Evolutionary conservation across 2,113 vertebrate species (phyloP).

Genomic region (Rafetus swinhoei): DNA sequence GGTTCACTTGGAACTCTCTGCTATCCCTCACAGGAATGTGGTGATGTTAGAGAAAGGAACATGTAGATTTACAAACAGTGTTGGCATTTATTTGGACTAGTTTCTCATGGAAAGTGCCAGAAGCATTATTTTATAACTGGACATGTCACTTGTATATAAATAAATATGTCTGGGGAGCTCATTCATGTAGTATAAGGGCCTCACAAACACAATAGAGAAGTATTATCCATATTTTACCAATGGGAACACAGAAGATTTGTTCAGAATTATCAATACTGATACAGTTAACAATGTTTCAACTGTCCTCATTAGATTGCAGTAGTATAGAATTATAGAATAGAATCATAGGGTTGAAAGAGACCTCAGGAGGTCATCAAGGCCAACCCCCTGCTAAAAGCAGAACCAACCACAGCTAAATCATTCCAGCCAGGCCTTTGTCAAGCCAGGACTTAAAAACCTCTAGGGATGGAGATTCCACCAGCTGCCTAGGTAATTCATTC

Average conservation of each 20-base stretch:
- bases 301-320: not conserved
- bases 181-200: not conserved
- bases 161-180: not conserved
- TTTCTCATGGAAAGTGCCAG: not conserved
- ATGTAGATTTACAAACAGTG: not conserved
- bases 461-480: too few species aligned
- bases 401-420: too few species aligned
- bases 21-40: not conserved
- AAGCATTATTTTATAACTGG: not conserved
- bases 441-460: too few species aligned
- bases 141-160: not conserved
- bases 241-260: not conserved
- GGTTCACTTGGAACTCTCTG: not conserved
- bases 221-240: not conserved
- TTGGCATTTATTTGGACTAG: rapidly evolving
- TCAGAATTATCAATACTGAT: not conserved
- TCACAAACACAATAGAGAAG: not conserved
- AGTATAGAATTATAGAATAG: too few species aligned
- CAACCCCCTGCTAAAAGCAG: too few species aligned
- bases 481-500: too few species aligned
- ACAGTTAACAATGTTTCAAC: not conserved
- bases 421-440: too few species aligned
- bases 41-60: not conserved
- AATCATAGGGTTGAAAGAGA: too few species aligned
- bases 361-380: too few species aligned